Evolutionary conservation across 2,797 vertebrate species (phyloP).

Genomic region (Mormyrops boulengeri): DNA sequence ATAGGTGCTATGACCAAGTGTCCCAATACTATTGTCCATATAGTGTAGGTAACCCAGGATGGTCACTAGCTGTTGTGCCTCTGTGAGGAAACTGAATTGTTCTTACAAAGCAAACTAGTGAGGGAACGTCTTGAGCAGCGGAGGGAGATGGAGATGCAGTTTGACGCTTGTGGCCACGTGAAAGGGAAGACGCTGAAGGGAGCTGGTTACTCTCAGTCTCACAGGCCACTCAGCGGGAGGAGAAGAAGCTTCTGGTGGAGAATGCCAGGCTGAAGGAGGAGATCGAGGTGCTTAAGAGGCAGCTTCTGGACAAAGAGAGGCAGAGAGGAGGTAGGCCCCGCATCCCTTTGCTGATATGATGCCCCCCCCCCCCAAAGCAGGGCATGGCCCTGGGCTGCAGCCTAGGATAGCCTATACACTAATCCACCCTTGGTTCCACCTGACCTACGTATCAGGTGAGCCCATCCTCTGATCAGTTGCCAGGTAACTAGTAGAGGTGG

Average conservation of each 20-base stretch:
- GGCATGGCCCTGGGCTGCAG: background rate
- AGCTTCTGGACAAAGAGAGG: constrained; percentile 85
- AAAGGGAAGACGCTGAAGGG: background rate
- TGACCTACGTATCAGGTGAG: background rate
- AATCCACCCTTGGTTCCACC: background rate
- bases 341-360: background rate
- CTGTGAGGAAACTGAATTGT: background rate
- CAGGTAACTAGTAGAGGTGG: background rate
- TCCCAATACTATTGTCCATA: background rate
- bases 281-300: constrained; percentile 83
- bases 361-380: background rate
- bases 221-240: constrained; percentile 85
- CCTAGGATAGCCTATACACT: background rate
- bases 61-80: background rate
- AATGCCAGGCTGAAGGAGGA: constrained; percentile 91
- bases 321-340: constrained; percentile 69
- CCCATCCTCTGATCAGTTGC: background rate
- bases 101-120: background rate
- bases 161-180: background rate
- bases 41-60: background rate
- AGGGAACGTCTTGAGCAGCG: background rate
- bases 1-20: background rate
- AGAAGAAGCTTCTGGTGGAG: constrained; percentile 95
- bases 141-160: background rate
- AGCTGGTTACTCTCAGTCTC: constrained; percentile 56